Evolutionary conservation across 2,888 invertebrate genomes (phyloP).

Genomic region (Rhyacophila evoluta): DNA sequence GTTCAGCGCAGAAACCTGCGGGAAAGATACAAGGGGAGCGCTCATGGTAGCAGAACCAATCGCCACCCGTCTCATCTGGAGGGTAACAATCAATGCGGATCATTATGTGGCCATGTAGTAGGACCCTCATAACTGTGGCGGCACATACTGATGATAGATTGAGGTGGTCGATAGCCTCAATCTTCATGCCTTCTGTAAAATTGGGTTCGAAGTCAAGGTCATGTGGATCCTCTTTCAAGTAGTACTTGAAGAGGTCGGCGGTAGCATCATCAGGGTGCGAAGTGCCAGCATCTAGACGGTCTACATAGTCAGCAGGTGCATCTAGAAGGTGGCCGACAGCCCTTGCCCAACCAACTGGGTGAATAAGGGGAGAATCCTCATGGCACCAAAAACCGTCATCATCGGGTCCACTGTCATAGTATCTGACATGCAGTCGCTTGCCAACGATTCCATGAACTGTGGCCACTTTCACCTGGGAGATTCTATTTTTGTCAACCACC

Average conservation of each 20-base stretch:
- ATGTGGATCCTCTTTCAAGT: conserved; percentile 61
- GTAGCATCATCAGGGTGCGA: conserved; percentile 84
- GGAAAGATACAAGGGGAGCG: conserved; percentile 96
- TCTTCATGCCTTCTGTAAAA: conserved; percentile 90
- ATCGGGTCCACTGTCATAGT: conserved; percentile 84
- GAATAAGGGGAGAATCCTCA: conserved; percentile 93
- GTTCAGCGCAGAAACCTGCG: conserved; percentile 90
- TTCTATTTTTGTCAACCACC: conserved; percentile 95
- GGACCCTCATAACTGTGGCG: conserved; percentile 94
- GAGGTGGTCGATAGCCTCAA: conserved; percentile 97
- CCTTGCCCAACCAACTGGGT: conserved; percentile 97
- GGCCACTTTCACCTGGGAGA: conserved; percentile 93
- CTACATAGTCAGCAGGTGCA: conserved; percentile 83
- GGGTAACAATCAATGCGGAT: conserved; percentile 95
- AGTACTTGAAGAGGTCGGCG: conserved; percentile 76
- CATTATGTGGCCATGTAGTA: conserved; percentile 95
- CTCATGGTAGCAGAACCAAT: conserved; percentile 97
- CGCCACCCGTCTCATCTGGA: conserved; percentile 84
- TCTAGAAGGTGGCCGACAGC: conserved; percentile 89
- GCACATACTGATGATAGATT: conserved; percentile 95
- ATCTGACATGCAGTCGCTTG: conserved; percentile 90
- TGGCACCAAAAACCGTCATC: conserved; percentile 97
- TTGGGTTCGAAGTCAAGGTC: conserved; percentile 59
- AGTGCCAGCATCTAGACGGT: conserved; percentile 78
- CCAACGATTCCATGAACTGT: conserved; percentile 92